phyloP scores from a whole-genome alignment of 2,113 vertebrate species.

The Chloropsis cyanopogon region DNA sequence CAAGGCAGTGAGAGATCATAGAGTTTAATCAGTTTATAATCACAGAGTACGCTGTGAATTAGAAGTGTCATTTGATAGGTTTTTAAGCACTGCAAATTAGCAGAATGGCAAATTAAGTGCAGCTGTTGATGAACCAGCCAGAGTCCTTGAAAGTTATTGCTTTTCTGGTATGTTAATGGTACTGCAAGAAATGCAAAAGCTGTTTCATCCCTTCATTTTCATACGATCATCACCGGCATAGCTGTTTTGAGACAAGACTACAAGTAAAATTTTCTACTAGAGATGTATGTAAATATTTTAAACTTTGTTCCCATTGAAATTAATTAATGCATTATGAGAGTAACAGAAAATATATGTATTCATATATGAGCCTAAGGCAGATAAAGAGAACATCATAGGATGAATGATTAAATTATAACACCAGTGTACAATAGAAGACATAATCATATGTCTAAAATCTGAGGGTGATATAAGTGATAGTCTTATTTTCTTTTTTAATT shows the following conservation, averaged over 20 bases:
- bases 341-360: neutral
- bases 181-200: neutral
- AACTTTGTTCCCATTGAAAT: neutral
- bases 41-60: neutral
- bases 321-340: neutral
- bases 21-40: slow-evolving; percentile 41
- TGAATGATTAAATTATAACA: neutral
- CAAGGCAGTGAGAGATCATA: neutral
- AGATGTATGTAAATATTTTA: neutral
- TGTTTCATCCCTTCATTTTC: neutral
- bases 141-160: neutral
- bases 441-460: neutral
- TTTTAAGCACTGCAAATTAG: slow-evolving; percentile 37
- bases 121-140: slow-evolving; percentile 4
- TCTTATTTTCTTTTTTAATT: neutral
- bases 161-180: neutral
- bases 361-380: neutral
- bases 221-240: fast-evolving
- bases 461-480: neutral
- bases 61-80: slow-evolving; percentile 5
- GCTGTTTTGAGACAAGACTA: neutral
- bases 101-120: slow-evolving; percentile 20
- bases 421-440: neutral
- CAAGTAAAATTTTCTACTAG: neutral
- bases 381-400: neutral